A percentile compares a stretch with the other conserved stretches of the same genome.
Evolutionary conservation across 2,888 invertebrate species (phyloP).

Genomic region (Liodrosophila aerea): DNA sequence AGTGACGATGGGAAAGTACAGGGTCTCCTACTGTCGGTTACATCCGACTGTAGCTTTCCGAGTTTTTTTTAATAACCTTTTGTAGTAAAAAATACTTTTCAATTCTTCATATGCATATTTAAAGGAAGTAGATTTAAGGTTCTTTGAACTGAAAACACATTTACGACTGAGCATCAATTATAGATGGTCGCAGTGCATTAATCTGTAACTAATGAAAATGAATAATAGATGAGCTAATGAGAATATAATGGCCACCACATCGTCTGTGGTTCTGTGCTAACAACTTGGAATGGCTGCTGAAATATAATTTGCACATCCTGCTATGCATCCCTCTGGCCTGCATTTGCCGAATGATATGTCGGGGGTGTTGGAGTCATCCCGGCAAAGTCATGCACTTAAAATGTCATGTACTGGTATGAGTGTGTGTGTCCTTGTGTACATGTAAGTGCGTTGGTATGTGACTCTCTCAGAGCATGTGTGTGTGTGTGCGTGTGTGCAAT

Average conservation of each 20-base stretch:
- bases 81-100: no score
- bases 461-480: no score
- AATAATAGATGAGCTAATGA: slow-evolving; percentile 53
- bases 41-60: no score
- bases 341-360: slow-evolving; percentile 4
- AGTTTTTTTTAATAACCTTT: no score
- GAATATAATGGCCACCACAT: slow-evolving; percentile 52
- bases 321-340: not conserved
- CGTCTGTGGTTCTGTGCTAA: slow-evolving; percentile 47
- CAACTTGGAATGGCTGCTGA: slow-evolving; percentile 28
- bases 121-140: not conserved
- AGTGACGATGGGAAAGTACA: no score
- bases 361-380: slow-evolving; percentile 14
- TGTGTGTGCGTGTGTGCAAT: slow-evolving; percentile 34
- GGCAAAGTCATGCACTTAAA: slow-evolving; percentile 61
- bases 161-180: slow-evolving; percentile 1
- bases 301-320: slow-evolving; percentile 47
- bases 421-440: not conserved
- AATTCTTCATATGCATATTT: no score
- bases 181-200: slow-evolving; percentile 7
- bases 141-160: not conserved
- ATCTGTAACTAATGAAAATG: slow-evolving; percentile 22
- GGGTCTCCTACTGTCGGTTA: no score
- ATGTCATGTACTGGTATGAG: slow-evolving; percentile 36
- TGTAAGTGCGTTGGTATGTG: no score